Percentiles rank a stretch among this genome's conserved stretches.
phyloP scores from a whole-genome alignment of 2,797 vertebrate species.

The Gallirallus australis region DNA sequence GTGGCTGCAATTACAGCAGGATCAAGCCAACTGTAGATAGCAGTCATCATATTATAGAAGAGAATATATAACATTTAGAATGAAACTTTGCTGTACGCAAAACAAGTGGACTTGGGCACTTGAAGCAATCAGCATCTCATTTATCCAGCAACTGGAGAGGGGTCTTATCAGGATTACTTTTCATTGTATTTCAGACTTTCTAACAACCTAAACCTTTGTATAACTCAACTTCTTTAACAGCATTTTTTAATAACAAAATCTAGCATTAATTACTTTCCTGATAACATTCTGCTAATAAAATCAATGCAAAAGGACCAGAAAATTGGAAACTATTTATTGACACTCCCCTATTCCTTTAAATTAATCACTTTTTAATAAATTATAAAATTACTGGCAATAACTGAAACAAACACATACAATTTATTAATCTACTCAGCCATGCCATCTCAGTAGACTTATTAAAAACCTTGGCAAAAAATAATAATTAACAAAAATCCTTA shows the following conservation, averaged over 20 bases:
- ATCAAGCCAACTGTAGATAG: not conserved
- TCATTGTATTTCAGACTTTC: not conserved
- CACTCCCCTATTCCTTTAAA: not conserved
- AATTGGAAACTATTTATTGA: not conserved
- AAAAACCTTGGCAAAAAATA: not conserved
- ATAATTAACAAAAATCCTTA: not conserved
- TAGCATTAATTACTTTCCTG: not conserved
- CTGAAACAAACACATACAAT: not conserved
- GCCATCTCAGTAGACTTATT: not conserved
- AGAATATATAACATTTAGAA: not conserved
- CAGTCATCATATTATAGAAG: not conserved
- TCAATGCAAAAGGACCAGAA: not conserved
- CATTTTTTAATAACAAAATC: not conserved
- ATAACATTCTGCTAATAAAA: not conserved
- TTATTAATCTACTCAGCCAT: not conserved
- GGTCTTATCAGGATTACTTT: not conserved
- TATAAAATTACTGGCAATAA: not conserved
- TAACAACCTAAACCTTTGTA: not conserved
- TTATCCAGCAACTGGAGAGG: not conserved
- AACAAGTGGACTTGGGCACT: not conserved
- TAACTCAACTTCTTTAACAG: not conserved
- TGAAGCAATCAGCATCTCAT: not conserved
- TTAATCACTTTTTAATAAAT: not conserved
- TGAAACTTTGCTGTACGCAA: not conserved
- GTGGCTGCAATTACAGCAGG: not conserved